Evolutionary conservation across 2,797 vertebrate species (phyloP), one percentile per base, ranked within the genome.

Genomic region (Semotilus atromaculatus): DNA sequence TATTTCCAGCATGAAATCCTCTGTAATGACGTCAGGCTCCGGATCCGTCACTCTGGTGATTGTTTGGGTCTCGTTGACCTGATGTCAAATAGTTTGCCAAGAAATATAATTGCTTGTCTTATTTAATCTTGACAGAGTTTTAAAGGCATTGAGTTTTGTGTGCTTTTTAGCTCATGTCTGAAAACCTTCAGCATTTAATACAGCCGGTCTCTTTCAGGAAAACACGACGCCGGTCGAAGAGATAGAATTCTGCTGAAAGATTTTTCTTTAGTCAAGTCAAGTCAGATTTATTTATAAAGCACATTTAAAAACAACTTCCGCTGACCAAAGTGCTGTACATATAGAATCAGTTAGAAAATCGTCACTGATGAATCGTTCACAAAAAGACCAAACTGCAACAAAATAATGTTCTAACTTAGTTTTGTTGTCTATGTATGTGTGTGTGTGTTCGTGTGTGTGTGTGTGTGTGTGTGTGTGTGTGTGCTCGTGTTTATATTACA

Each of bases 401-500:
- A 38, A 0, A 40, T 40, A 11, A 10, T 40, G 2, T 40, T 40
- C 38, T 40, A 10, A 40, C 38, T 40, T 40, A 40, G 38, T 40
- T 40, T 40, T 40, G 9, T 10, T 40, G 38, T 40, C 6, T 7
- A 0, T 31, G 48, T 18, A 4, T 18, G 45, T 48, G 45, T 48
- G 45, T 16, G 45, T 16, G 45, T 14, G 45, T 14, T 0, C 1
- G 45, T 14, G 45, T 14, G 45, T 48, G 45, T 16, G 45, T 16
- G 11, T 48, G 48, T 7, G 48, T 19, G 40, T 10, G 40, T 43
- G 10, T 38, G 48, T 19, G 48, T 51, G 48, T 19, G 48, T 19
- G 5, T 18, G 16, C 1, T 4, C 1, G 48, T 18, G 48, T 0
- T 1, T 51, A 16, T 0, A 0, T 51, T n/a, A n/a, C n/a, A n/a